Evolutionary conservation across 1,140 invertebrate genomes (phyloP), one percentile per base, ranked within the genome.

Genomic region (Lysiphlebus fabarum): DNA sequence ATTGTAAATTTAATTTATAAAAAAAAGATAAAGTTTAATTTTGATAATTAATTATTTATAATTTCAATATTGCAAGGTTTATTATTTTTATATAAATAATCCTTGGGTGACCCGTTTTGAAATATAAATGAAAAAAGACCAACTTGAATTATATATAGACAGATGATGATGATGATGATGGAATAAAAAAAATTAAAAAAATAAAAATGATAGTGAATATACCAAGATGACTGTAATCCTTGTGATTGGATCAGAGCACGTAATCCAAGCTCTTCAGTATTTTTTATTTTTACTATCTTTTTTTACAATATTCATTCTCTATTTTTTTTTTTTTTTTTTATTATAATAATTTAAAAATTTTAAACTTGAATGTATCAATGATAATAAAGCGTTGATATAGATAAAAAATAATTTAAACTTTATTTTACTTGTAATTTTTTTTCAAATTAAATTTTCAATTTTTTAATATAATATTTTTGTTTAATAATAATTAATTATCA

Each of bases 171-270:
- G n/a, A n/a, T n/a, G 8, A 17, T 26, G 17, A 26, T 26, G 17
- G 17, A 4, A 26, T 26, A 1, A 26, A 26, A 26, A 40, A 54
- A 7, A n/a, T n/a, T n/a, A n/a, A n/a, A n/a, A n/a, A n/a, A n/a
- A n/a, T n/a, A n/a, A n/a, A n/a, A n/a, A 53, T 53, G 40, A 40
- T 11, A 54, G n/a, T n/a, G 36, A 43, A 17, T 11, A 17, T 11
- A 43, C 17, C 17, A 26, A 26, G 17, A 26, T 26, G 40, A 42
- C 40, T 54, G 33, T 54, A 54, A 54, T 54, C 53, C 53, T 5
- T 9, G n/a, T 54, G 53, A 54, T 54, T 54, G 38, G 40, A 54
- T 54, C 14, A 12, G 42, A 40, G 53, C 40, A 26, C 38, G 17
- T 54, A 54, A 54, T 43, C 53, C 38, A 54, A 42, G 40, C 26